These are phyloP conservation scores for Agelaius phoeniceus DNA, from an alignment of 2,113 vertebrate genomes.

Conservation along the genomic window DNA sequence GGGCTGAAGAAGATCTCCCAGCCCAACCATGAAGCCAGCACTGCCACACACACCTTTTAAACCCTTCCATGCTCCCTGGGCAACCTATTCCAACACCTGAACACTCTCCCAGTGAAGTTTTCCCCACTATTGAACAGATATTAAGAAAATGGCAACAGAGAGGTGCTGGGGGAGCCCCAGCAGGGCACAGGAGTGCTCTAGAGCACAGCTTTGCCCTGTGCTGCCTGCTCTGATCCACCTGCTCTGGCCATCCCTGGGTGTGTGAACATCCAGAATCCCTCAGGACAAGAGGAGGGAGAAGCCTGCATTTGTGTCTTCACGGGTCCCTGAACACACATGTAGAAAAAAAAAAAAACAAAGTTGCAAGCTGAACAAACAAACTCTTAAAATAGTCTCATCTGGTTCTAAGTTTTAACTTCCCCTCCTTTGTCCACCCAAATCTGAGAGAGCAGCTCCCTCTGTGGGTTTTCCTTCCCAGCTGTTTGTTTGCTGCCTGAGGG, in stretches of 20 bases:
- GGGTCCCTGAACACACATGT: fast-evolving
- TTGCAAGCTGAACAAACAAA: neutral
- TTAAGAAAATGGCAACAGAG: neutral
- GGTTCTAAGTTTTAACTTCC: neutral
- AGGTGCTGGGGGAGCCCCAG: fast-evolving
- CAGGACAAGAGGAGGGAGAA: neutral
- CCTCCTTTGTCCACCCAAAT: slow-evolving; percentile 40
- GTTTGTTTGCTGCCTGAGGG: slow-evolving; percentile 47
- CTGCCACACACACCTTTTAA: neutral
- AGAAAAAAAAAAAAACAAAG: neutral
- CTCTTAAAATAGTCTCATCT: neutral
- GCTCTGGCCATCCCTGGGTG: neutral
- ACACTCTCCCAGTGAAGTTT: neutral
- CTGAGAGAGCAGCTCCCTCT: slow-evolving; percentile 55
- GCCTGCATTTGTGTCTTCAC: neutral
- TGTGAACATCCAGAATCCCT: neutral
- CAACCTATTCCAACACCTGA: neutral
- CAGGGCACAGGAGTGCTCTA: fast-evolving
- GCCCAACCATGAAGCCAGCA: neutral
- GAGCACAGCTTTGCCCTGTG: neutral
- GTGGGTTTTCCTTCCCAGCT: slow-evolving; percentile 33
- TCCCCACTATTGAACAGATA: fast-evolving
- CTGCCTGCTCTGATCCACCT: neutral
- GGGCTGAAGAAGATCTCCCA: neutral
- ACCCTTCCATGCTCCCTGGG: neutral